Evolutionary conservation across 2,113 vertebrate genomes (phyloP), one percentile per base, ranked within the genome.

Genomic region (Microtus richardsoni): DNA sequence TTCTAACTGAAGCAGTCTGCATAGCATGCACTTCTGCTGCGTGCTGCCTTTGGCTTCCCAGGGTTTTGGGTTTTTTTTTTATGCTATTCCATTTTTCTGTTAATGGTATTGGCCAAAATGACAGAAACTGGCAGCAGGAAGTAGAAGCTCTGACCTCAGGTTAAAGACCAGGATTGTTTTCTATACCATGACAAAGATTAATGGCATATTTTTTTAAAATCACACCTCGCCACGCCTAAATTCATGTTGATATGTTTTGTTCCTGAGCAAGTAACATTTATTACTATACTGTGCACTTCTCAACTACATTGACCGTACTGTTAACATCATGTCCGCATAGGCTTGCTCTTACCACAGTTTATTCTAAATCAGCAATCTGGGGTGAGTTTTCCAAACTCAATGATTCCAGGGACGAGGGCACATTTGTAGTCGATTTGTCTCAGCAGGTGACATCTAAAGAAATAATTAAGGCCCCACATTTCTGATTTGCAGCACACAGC

Each of bases 381-480:
- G 95, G 86, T 87, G 0, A 87, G 3, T 93, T 98, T 97, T 96
- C 28, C 93, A 94, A 96, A 95, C 17, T 77, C 49, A 3, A 52
- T 26, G 1, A 0, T 95, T 92, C 89, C n/a, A 60, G 52, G 36
- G 80, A 85, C 17, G 62, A 87, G 77, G n/a, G 14, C 44, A 74
- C 80, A 86, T 93, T 92, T 94, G 54, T 74, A 90, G 85, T 47
- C 39, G 75, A 73, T 98, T 93, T 94, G 94, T 95, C 97, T 97
- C 88, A 89, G 66, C 85, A 94, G 96, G 97, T 97, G 91, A 93
- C 97, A 93, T 94, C 54, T 86, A 84, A 88, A 93, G 19, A 87
- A 92, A 33, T 96, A 97, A 98, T 98, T 97, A 97, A 98, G 97
- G 91, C 58, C 93, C 79, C 17, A 2, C 79, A 91, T 78, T 83